Percentiles rank a stretch among this genome's conserved stretches.
phyloP scores from a whole-genome alignment of 1,140 invertebrate genomes.

The Belonocnema kinseyi region DNA sequence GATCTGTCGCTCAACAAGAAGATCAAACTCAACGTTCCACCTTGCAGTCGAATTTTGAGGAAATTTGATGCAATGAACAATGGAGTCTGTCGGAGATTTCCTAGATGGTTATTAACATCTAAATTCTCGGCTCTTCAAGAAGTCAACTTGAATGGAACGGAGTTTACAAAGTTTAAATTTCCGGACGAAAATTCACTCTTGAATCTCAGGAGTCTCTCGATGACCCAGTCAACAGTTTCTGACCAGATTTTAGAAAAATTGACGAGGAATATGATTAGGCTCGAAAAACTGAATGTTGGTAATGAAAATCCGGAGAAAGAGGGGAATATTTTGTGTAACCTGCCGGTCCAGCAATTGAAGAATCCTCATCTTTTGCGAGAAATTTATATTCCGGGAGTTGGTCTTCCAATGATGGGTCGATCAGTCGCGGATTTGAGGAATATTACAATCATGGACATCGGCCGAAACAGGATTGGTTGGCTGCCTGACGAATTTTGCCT shows the following conservation, averaged over 20 bases:
- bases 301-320: not conserved
- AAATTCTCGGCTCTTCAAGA: constrained; percentile 46
- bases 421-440: constrained; percentile 50
- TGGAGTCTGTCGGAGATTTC: constrained; percentile 46
- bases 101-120: constrained; percentile 57
- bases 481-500: constrained; percentile 57
- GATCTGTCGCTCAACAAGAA: constrained; percentile 49
- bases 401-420: constrained; percentile 40
- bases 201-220: constrained; percentile 49
- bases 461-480: constrained; percentile 51
- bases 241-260: constrained; percentile 45
- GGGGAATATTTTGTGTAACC: constrained; percentile 46
- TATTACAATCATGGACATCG: constrained; percentile 51
- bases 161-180: constrained; percentile 44
- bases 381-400: constrained; percentile 40
- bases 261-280: constrained; percentile 40
- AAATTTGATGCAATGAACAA: constrained; percentile 50
- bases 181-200: constrained; percentile 28
- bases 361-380: constrained; percentile 39
- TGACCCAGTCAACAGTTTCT: constrained; percentile 49
- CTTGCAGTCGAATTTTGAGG: constrained; percentile 50
- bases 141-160: constrained; percentile 49
- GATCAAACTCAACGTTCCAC: constrained; percentile 42
- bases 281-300: constrained; percentile 53
- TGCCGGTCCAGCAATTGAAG: constrained; percentile 48